Evolutionary conservation across 2,113 vertebrate species (phyloP), one percentile per base, ranked within the genome.

Genomic region (Butorides virescens): DNA sequence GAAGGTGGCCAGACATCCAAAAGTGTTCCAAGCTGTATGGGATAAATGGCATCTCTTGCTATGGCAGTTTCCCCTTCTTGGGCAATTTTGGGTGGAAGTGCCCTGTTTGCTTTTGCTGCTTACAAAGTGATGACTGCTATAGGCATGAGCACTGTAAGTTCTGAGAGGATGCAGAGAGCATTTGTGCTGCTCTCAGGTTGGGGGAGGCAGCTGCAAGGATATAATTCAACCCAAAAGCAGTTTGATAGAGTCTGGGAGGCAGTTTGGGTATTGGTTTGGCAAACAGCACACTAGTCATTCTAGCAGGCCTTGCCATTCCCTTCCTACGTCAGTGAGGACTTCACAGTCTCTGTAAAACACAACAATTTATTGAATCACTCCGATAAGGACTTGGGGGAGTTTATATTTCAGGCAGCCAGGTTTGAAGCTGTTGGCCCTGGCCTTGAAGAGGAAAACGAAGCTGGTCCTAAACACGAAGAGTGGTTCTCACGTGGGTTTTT

Each of bases 401-500:
- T 82, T 9, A 1, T 67, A 10, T 47, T 88, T 70, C 83, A 68
- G 62, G 61, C 36, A 37, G 34, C 0, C 61, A 59, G 58, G 18
- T 73, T 36, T 7, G 9, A 29, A 92, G 74, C 74, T 80, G 42
- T 55, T 59, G 85, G 85, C 58, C 66, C n/a, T 82, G 89, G 87
- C 87, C 85, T 79, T 68, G 71, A 70, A 87, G 86, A 92, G 72
- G 75, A 68, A 76, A 67, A 17, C 2, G 71, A 63, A 92, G 74
- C 84, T 63, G 90, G 37, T 92, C 72, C 78, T 67, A 36, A 65
- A 5, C 87, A 76, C 10, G 1, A 61, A 92, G 77, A 44, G 85
- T 86, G 71, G 21, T 3, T 83, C 93, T 96, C 95, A 97, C 94
- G 72, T 96, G 95, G 95, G 71, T 76, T 95, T 93, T 95, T 66